These are phyloP conservation scores for Boloria selene DNA, from an alignment of 2,888 invertebrate genomes.

Conservation along the genomic window DNA sequence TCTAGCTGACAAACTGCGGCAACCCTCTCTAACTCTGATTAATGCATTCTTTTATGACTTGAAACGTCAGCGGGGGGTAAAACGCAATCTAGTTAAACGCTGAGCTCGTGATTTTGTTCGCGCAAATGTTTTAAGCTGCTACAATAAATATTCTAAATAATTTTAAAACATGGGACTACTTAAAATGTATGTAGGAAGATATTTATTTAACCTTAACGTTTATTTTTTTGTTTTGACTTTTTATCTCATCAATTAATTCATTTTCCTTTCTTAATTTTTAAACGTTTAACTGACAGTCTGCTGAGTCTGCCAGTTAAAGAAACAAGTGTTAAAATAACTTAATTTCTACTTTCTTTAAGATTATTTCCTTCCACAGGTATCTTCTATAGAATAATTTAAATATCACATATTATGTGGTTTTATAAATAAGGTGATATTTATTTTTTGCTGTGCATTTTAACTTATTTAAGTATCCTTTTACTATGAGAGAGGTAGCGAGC, in stretches of 20 bases:
- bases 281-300: too few species aligned
- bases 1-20: slow-evolving; percentile 50
- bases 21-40: slow-evolving; percentile 55
- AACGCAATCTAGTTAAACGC: slow-evolving; percentile 55
- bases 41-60: slow-evolving; percentile 62
- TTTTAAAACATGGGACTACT: not conserved
- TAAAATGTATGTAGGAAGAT: not conserved
- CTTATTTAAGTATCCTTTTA: slow-evolving; percentile 45
- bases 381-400: too few species aligned
- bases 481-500: slow-evolving; percentile 45
- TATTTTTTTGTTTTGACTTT: too few species aligned
- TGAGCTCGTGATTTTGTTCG: slow-evolving; percentile 34
- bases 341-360: too few species aligned
- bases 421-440: not conserved
- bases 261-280: too few species aligned
- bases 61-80: slow-evolving; percentile 55
- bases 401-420: too few species aligned
- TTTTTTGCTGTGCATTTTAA: slow-evolving; percentile 39
- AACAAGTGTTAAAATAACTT: too few species aligned
- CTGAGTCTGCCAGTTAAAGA: too few species aligned
- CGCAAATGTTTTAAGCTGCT: slow-evolving; percentile 45
- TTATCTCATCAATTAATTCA: too few species aligned
- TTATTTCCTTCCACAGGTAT: too few species aligned
- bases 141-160: slow-evolving; percentile 38
- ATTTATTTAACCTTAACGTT: too few species aligned